Evolutionary conservation across 2,888 invertebrate genomes (phyloP).

Genomic region (Rugalucina vietnamica): DNA sequence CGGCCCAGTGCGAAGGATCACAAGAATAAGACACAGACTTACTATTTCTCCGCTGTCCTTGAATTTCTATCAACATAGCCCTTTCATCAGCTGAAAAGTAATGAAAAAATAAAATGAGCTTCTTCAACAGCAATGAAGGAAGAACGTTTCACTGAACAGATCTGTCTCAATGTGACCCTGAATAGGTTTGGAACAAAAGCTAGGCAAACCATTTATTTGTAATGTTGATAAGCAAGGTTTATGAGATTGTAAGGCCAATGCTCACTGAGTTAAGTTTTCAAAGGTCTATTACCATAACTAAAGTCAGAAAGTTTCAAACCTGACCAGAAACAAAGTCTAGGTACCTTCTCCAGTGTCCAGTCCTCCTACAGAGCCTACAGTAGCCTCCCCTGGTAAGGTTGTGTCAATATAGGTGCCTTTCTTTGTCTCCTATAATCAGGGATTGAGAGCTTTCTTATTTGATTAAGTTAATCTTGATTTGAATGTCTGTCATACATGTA

Average conservation of each 20-base stretch:
- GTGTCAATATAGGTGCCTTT: conserved; percentile 64
- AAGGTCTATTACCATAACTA: no score
- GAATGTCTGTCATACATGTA: not conserved
- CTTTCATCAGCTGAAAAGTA: conserved; percentile 72
- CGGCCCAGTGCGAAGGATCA: no score
- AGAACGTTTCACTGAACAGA: no score
- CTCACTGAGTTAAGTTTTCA: no score
- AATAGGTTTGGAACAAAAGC: no score
- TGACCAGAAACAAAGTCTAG: not conserved
- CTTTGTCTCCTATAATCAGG: conserved; percentile 67
- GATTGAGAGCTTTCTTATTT: no score
- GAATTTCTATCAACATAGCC: conserved; percentile 72
- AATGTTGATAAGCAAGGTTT: no score
- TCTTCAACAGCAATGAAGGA: no score
- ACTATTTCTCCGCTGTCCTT: conserved; percentile 67
- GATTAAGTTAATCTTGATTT: not conserved
- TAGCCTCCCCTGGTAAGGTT: conserved; percentile 62
- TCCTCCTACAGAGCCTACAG: conserved; percentile 66
- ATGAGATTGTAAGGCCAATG: no score
- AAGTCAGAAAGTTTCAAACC: no score
- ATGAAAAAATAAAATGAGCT: not conserved
- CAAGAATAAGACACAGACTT: conserved; percentile 28
- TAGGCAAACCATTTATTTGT: no score
- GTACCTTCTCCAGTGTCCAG: conserved; percentile 67
- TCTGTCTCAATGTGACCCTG: no score